Base-by-base conservation (phyloP, 2,797 vertebrate species). In the Okamejei kenojei region DNA sequence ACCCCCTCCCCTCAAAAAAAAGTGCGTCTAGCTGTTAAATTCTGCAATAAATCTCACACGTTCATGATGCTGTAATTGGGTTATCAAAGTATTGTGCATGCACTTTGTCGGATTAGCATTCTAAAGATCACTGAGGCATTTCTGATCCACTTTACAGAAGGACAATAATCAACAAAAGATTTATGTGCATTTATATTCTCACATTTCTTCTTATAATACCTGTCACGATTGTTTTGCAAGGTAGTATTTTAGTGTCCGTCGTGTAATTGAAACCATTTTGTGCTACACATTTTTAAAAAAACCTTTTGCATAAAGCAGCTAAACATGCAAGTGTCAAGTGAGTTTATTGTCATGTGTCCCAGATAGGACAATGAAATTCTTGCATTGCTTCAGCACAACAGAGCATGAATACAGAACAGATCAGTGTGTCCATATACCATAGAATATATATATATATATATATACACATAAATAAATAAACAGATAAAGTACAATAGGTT, bases 111-210 rank as follows among this genome's bases (percentile, higher is more conserved):
- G 90, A 58, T 76, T 92, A 92, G 54, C 90, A 76, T 74, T 92
- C 45, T 92, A 92, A 92, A 92, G 73, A 92, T 92, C 74, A 92
- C 90, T 92, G 90, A 92, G 73, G 90, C 90, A 92, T 76, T 92
- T 74, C 90, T 92, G 90, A 73, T 58, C 71, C 76, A 74, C 32
- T 92, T 92, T 38, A 92, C 26, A n/a, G 76, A 92, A 92, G 76
- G 90, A 92, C 90, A 92, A 92, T 76, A 76, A 92, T 92, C 68
- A 76, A 76, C 73, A 92, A 92, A 92, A 92, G 90, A 92, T 92
- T 92, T 92, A 92, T 92, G 90, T 92, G 90, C 17, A 54, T 74
- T 92, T 76, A 92, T 76, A 92, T 58, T 74, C 32, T 76, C 71
- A 71, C 71, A 73, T 73, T 11, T 92, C 63, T 86, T 76, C 73